Percentiles rank a stretch among this genome's conserved stretches.
phyloP scores from a whole-genome alignment of 1,140 invertebrate species.

The Formica selysi region DNA sequence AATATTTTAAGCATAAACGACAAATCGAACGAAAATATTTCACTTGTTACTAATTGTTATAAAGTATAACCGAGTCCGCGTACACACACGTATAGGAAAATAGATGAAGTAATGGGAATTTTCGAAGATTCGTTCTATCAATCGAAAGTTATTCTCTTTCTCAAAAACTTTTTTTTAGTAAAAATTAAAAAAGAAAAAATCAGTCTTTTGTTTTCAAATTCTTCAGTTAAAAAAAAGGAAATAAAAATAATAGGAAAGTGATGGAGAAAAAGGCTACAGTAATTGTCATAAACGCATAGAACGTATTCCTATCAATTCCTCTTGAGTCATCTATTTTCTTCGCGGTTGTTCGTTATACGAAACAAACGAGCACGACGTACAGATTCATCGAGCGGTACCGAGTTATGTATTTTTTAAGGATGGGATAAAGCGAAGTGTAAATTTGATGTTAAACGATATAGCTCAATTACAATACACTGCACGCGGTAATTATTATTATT shows the following conservation, averaged over 20 bases:
- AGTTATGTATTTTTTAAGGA: conserved; percentile 13
- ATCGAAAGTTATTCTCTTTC: neutral
- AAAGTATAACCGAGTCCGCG: conserved; percentile 11
- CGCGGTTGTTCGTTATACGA: neutral
- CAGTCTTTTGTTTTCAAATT: neutral
- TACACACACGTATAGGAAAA: conserved; percentile 15
- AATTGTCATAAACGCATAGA: neutral
- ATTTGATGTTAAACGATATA: conserved; percentile 25
- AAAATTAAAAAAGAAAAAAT: neutral
- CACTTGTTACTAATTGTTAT: conserved; percentile 23
- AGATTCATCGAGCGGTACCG: neutral
- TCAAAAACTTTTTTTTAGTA: neutral
- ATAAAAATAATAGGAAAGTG: neutral
- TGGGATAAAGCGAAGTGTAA: conserved; percentile 30
- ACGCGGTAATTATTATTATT: conserved; percentile 16
- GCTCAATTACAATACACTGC: conserved; percentile 28
- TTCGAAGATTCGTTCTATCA: neutral
- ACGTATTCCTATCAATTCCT: neutral
- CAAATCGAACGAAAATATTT: conserved; percentile 3
- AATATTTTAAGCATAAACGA: conserved; percentile 10
- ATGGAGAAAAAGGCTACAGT: neutral
- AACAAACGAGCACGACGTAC: neutral
- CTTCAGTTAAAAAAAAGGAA: neutral
- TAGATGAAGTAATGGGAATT: neutral
- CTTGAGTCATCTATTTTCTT: neutral